These are phyloP conservation scores for Orchesellides sinensis DNA, from an alignment of 2,888 invertebrate genomes.

Conservation along the genomic window DNA sequence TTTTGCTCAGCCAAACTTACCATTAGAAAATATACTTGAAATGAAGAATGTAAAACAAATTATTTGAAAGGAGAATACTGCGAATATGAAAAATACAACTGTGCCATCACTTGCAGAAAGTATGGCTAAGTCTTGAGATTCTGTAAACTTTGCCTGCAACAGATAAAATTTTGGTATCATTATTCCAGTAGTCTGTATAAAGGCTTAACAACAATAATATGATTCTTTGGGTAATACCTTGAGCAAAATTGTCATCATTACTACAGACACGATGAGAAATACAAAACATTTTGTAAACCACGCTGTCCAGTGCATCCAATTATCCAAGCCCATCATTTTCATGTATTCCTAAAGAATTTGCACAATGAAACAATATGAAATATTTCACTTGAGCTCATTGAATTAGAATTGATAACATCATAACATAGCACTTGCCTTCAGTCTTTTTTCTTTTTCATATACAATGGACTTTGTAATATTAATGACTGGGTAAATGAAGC, in stretches of 20 bases:
- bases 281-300: slow-evolving; percentile 90
- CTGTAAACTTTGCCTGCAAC: slow-evolving; percentile 54
- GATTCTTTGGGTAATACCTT: slow-evolving; percentile 62
- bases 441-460: slow-evolving; percentile 85
- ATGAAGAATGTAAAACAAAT: slow-evolving; percentile 89
- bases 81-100: slow-evolving; percentile 84
- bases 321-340: slow-evolving; percentile 93
- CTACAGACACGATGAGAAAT: slow-evolving; percentile 82
- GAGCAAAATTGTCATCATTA: slow-evolving; percentile 77
- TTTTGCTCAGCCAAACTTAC: slow-evolving; percentile 78
- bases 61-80: slow-evolving; percentile 84
- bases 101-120: slow-evolving; percentile 84
- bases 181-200: background rate
- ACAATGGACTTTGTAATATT: slow-evolving; percentile 87
- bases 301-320: slow-evolving; percentile 90
- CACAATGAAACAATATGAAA: background rate
- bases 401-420: background rate
- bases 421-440: slow-evolving; percentile 79
- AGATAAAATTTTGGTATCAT: background rate
- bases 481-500: slow-evolving; percentile 88
- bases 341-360: slow-evolving; percentile 84
- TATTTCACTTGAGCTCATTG: too few species aligned
- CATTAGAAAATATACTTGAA: slow-evolving; percentile 88
- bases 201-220: background rate
- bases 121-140: slow-evolving; percentile 79